A percentile compares a stretch with the other conserved stretches of the same genome.
These are phyloP conservation scores for Spheniscus humboldti DNA, from an alignment of 2,797 vertebrate species.

Conservation along the genomic window DNA sequence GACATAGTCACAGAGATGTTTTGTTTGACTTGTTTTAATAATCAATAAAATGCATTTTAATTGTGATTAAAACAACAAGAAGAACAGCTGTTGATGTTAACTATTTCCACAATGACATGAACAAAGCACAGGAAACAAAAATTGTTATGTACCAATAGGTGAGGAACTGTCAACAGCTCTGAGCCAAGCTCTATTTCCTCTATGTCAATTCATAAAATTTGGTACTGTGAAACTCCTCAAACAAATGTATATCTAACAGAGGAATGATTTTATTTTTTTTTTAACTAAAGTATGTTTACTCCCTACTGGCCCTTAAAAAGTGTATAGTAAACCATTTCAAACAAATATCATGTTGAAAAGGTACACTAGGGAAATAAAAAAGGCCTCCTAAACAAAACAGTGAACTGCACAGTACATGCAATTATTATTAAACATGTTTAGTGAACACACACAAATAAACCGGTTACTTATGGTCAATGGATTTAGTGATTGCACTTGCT, in stretches of 20 bases:
- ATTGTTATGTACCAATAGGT: neutral
- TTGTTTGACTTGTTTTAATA: neutral
- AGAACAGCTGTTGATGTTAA: neutral
- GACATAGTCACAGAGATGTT: fast-evolving
- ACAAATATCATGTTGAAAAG: neutral
- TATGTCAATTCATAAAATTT: neutral
- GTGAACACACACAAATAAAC: neutral
- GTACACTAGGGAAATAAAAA: neutral
- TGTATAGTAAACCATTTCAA: neutral
- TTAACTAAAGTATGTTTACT: neutral
- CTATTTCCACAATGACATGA: neutral
- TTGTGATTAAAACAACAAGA: neutral
- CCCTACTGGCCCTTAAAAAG: neutral
- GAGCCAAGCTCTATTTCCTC: neutral
- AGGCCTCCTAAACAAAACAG: neutral
- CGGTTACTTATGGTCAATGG: neutral
- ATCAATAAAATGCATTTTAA: neutral
- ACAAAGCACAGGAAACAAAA: neutral
- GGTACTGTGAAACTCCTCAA: neutral
- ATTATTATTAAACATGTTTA: conserved; percentile 6
- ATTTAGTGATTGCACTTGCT: neutral
- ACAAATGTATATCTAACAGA: neutral
- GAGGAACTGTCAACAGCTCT: neutral
- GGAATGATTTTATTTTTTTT: neutral
- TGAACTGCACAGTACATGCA: neutral